A percentile compares a stretch with the other conserved stretches of the same genome.
phyloP scores from a whole-genome alignment of 92 coral and sea anemone species.

The Ricordea florida region DNA sequence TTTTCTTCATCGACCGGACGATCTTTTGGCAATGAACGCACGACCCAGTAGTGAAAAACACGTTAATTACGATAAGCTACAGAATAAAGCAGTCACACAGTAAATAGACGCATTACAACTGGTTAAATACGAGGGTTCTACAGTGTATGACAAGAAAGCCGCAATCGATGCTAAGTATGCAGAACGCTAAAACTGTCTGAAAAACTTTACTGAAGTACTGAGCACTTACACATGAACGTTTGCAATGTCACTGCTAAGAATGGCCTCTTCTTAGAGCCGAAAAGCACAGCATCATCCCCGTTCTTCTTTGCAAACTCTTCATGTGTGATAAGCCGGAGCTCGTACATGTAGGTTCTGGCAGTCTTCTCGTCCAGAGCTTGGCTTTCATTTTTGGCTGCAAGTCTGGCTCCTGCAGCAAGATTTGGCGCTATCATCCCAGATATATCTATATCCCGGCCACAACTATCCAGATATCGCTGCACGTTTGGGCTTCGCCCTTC shows the following conservation, averaged over 20 bases:
- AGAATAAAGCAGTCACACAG: too few species aligned
- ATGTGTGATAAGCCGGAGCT: slow-evolving; percentile 20
- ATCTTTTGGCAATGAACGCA: too few species aligned
- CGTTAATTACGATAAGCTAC: too few species aligned
- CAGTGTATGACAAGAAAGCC: too few species aligned
- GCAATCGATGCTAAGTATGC: too few species aligned
- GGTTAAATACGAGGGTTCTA: too few species aligned
- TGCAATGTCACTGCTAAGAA: slow-evolving; percentile 41
- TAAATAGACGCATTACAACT: too few species aligned
- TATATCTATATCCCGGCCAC: not conserved
- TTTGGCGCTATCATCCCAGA: not conserved
- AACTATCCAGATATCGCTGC: not conserved
- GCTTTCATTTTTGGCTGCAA: not conserved
- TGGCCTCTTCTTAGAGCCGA: slow-evolving; percentile 38
- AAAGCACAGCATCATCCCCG: slow-evolving; percentile 41
- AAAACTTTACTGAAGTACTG: not conserved
- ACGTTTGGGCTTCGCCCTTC: not conserved
- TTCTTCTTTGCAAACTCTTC: slow-evolving; percentile 20
- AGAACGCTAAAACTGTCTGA: not conserved
- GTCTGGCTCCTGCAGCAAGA: not conserved
- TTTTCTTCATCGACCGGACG: too few species aligned
- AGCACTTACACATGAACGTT: not conserved
- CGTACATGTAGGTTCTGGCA: slow-evolving; percentile 6
- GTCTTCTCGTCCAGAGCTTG: not conserved
- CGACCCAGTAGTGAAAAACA: too few species aligned